Evolutionary conservation across 2,113 vertebrate genomes (phyloP).

Genomic region (Zootoca vivipara): DNA sequence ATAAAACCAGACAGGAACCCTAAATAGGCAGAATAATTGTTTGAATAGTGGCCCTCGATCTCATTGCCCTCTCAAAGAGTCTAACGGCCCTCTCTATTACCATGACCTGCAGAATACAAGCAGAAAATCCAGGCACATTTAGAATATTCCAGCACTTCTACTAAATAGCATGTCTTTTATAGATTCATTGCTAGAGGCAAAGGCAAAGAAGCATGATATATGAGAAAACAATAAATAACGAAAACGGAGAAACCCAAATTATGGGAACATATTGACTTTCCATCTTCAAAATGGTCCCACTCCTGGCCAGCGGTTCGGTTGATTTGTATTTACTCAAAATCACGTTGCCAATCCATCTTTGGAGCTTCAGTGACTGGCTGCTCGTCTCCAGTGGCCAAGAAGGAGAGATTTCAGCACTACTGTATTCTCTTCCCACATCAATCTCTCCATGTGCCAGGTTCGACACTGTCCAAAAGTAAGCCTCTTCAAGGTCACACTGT

Average conservation of each 20-base stretch:
- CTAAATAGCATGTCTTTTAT: constrained; percentile 18
- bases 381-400: neutral
- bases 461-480: neutral
- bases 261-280: neutral
- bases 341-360: neutral
- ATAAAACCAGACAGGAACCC: too few species aligned
- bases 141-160: neutral
- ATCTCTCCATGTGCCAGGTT: neutral
- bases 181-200: constrained; percentile 20
- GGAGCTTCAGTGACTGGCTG: neutral
- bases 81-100: too few species aligned
- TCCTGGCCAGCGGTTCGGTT: neutral
- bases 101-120: neutral
- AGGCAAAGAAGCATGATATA: constrained; percentile 15
- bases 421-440: constrained; percentile 7
- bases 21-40: too few species aligned
- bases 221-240: constrained; percentile 44
- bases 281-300: constrained; percentile 4
- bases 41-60: too few species aligned
- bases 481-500: neutral
- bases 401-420: constrained; percentile 7
- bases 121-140: neutral
- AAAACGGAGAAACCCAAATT: neutral
- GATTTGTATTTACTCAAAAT: neutral
- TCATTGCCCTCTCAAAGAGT: too few species aligned